Evolutionary conservation across 2,797 vertebrate genomes (phyloP).

Genomic region (Pipistrellus kuhlii): DNA sequence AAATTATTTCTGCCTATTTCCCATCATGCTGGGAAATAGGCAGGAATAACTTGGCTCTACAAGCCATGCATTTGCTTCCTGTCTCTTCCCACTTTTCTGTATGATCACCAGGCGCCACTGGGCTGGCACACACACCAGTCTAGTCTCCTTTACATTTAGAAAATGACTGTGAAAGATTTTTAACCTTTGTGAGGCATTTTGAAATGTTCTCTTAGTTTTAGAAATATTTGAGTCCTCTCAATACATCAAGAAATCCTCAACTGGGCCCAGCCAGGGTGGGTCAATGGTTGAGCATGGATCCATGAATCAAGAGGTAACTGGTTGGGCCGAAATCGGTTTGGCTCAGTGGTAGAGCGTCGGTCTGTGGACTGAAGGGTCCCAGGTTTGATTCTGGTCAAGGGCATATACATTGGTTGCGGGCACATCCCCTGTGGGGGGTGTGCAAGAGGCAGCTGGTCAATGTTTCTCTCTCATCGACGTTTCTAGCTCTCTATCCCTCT

Average conservation of each 20-base stretch:
- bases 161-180: background rate
- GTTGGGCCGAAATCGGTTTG: too few relatives aligned
- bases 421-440: too few relatives aligned
- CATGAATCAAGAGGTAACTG: too few relatives aligned
- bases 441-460: too few relatives aligned
- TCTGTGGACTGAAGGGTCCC: too few relatives aligned
- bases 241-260: background rate
- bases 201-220: background rate
- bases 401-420: too few relatives aligned
- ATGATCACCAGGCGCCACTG: background rate
- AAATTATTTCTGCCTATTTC: too few relatives aligned
- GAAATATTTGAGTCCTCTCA: background rate
- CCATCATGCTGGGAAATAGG: background rate
- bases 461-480: too few relatives aligned
- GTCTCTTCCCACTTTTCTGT: background rate
- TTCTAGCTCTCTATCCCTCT: too few relatives aligned
- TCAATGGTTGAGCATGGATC: rapidly evolving
- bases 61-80: background rate
- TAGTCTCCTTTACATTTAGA: background rate
- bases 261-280: too few relatives aligned
- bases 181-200: background rate
- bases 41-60: background rate
- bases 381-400: too few relatives aligned
- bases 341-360: too few relatives aligned
- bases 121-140: background rate